Evolutionary conservation across 2,797 vertebrate species (phyloP).

Genomic region (Chelon labrosus): DNA sequence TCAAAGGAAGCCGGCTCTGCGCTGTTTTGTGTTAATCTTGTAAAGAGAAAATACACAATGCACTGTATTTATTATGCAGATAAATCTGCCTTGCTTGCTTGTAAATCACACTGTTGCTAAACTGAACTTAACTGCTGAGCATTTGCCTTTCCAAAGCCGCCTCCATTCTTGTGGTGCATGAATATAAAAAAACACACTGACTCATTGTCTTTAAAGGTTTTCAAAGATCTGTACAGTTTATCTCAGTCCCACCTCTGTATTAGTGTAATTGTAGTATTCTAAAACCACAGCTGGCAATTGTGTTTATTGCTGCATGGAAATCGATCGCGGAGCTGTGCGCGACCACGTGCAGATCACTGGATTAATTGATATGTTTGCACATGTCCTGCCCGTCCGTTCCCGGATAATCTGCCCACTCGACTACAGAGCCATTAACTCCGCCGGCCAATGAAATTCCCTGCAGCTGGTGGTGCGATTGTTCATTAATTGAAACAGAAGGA

Average conservation of each 20-base stretch:
- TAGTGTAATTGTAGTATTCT: background rate
- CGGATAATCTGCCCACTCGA: constrained; percentile 30
- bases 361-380: constrained; percentile 12
- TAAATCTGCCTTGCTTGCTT: background rate
- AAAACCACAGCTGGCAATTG: constrained; percentile 8
- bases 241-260: background rate
- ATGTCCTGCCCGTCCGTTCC: constrained; percentile 20
- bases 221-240: background rate
- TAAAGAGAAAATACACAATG: constrained; percentile 1
- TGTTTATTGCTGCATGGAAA: constrained; percentile 10
- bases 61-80: background rate
- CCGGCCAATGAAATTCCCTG: constrained; percentile 42
- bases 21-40: constrained; percentile 7
- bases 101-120: background rate
- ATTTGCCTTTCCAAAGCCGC: background rate
- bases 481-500: constrained; percentile 54
- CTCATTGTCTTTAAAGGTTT: background rate
- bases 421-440: constrained; percentile 41
- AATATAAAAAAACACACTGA: background rate
- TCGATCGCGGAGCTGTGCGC: background rate
- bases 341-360: constrained; percentile 17
- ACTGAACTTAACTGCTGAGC: background rate
- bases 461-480: constrained; percentile 45
- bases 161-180: background rate
- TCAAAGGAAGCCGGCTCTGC: background rate